Evolutionary conservation across 2,797 vertebrate genomes (phyloP), one percentile per base, ranked within the genome.

Genomic region (Sciaenops ocellatus): DNA sequence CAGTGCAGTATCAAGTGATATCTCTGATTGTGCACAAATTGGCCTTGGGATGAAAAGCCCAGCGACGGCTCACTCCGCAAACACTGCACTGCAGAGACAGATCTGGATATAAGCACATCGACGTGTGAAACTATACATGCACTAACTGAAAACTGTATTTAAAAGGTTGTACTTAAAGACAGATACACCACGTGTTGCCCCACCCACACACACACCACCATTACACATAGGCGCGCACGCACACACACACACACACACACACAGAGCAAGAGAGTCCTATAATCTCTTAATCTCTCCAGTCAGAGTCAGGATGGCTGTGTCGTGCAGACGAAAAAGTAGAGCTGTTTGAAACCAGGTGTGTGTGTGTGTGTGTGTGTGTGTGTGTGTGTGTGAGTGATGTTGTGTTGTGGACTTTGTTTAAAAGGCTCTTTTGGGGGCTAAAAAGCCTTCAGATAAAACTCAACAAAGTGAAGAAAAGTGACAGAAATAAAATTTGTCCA

Each of bases 251-350:
- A 56, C 55, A 66, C 50, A 56, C 28, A 67, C 28, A 51, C 30
- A n/a, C 38, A 48, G n/a, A n/a, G 38, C n/a, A 50, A 59, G 52
- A 81, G 62, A 77, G 62, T 59, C 77, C 73, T 69, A 41, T 93
- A 94, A 95, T 94, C 94, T 87, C 85, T 93, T 94, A 94, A 94
- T 95, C 94, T 91, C 83, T 72, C 68, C 81, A 59, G 73, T 76
- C 57, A 84, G 82, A 89, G 73, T 86, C 74, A 69, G 75, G 63
- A 73, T 71, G 52, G 63, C 64, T 73, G 76, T 69, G 60, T 83
- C 5, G 30, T 30, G 54, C 67, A 74, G 70, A 75, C 3, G 17
- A 71, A 65, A 86, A 83, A 78, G 64, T 61, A 44, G 66, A 71
- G 42, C 54, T 55, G 61, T 68, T 48, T 77, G 48, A 57, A 30